phyloP scores from a whole-genome alignment of 2,888 invertebrate genomes.

The Acronicta psi region DNA sequence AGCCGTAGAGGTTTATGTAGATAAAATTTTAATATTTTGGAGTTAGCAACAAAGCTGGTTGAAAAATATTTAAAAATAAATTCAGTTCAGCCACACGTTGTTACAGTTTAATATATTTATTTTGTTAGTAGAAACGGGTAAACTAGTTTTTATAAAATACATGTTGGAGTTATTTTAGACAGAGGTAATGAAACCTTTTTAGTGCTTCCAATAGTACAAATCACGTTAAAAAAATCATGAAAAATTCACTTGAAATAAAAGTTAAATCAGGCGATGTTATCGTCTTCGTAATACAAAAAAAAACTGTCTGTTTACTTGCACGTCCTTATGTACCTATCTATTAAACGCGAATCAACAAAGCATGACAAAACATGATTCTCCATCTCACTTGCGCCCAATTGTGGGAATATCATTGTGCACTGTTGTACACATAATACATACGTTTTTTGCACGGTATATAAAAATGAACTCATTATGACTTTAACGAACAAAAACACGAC shows the following conservation, averaged over 20 bases:
- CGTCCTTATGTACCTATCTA: slow-evolving; percentile 51
- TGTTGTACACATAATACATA: slow-evolving; percentile 50
- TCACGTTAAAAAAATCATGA: too few species aligned
- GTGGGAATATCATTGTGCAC: slow-evolving; percentile 64
- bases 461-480: slow-evolving; percentile 51
- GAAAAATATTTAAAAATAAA: too few species aligned
- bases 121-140: too few species aligned
- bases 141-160: too few species aligned
- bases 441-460: slow-evolving; percentile 39
- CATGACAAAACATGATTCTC: slow-evolving; percentile 66
- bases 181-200: too few species aligned
- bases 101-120: too few species aligned
- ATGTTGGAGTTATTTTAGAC: too few species aligned
- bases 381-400: slow-evolving; percentile 55
- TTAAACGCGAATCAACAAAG: slow-evolving; percentile 60
- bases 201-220: too few species aligned
- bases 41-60: not conserved
- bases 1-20: slow-evolving; percentile 21
- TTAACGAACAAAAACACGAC: slow-evolving; percentile 44
- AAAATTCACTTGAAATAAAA: too few species aligned
- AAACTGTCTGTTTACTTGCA: slow-evolving; percentile 18
- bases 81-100: too few species aligned
- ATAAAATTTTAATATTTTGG: slow-evolving; percentile 9
- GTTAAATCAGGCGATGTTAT: too few species aligned
- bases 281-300: not conserved